These are phyloP conservation scores for Drosophila nasuta DNA, from an alignment of 1,140 invertebrate species.

Conservation along the genomic window DNA sequence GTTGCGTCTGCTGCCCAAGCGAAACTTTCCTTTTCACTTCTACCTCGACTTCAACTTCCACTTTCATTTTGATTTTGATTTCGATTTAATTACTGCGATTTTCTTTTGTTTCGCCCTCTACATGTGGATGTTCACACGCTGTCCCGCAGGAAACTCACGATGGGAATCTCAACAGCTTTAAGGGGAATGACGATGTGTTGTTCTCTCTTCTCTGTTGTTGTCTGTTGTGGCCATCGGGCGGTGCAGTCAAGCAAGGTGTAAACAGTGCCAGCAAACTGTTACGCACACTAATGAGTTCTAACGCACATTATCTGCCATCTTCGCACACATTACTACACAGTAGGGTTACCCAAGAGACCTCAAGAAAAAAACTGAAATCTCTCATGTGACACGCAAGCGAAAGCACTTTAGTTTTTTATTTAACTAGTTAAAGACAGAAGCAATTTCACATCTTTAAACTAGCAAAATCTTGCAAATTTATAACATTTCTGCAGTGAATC, in stretches of 20 bases:
- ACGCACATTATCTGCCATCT: slow-evolving; percentile 42
- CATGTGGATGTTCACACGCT: slow-evolving; percentile 59
- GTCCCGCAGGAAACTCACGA: slow-evolving; percentile 7
- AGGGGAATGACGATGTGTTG: not conserved
- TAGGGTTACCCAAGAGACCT: slow-evolving; percentile 21
- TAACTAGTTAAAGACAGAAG: not conserved
- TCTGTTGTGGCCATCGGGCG: not conserved
- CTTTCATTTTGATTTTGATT: slow-evolving; percentile 48
- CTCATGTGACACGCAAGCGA: not conserved
- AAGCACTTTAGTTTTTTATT: not conserved
- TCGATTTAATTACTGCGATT: slow-evolving; percentile 72
- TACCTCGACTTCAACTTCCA: slow-evolving; percentile 20
- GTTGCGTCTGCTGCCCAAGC: slow-evolving; percentile 30
- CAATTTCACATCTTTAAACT: not conserved
- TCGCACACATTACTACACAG: not conserved
- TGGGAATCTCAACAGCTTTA: slow-evolving; percentile 1
- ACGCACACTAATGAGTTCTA: slow-evolving; percentile 64
- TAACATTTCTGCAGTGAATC: no score
- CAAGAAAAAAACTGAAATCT: not conserved
- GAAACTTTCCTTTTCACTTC: slow-evolving; percentile 35
- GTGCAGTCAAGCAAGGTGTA: slow-evolving; percentile 52
- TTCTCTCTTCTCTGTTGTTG: no score
- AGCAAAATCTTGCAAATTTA: no score
- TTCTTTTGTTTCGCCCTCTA: slow-evolving; percentile 24
- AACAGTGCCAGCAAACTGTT: slow-evolving; percentile 32